These are phyloP conservation scores for Lophotriccus pileatus DNA, from an alignment of 2,797 vertebrate species.

Conservation along the genomic window DNA sequence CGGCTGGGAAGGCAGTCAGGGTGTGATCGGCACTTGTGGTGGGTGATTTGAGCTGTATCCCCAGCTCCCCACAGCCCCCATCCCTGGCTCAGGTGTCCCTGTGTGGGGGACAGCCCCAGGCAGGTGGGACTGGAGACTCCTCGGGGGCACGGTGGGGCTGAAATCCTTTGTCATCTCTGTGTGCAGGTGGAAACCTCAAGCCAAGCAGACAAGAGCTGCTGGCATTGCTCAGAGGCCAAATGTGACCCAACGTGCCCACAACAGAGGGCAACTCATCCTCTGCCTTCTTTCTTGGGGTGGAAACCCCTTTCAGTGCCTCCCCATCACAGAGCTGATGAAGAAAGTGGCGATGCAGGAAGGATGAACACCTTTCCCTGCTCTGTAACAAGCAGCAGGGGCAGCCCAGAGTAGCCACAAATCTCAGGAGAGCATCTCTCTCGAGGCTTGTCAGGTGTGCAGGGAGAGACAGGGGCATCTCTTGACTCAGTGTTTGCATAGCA, in stretches of 20 bases:
- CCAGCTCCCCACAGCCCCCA: background rate
- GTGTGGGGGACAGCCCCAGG: background rate
- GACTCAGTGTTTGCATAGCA: conserved; percentile 10
- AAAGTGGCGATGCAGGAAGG: background rate
- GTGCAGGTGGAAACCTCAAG: background rate
- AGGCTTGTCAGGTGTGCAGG: background rate
- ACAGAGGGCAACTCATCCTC: background rate
- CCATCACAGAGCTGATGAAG: background rate
- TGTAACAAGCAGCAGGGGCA: background rate
- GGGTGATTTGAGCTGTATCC: background rate
- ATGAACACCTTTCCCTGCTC: background rate
- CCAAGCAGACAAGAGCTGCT: background rate
- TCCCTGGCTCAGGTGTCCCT: background rate
- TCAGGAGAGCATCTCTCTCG: background rate
- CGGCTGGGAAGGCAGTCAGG: background rate
- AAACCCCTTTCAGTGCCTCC: background rate
- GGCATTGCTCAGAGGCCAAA: background rate
- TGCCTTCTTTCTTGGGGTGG: background rate
- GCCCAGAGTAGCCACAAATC: background rate
- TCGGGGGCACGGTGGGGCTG: background rate
- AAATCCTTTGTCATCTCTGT: background rate
- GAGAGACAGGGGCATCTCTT: background rate
- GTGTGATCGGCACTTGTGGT: background rate
- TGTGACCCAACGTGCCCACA: background rate
- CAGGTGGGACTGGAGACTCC: background rate